Evolutionary conservation across 2,888 invertebrate species (phyloP), one percentile per base, ranked within the genome.

Genomic region (Lapara coniferarum): DNA sequence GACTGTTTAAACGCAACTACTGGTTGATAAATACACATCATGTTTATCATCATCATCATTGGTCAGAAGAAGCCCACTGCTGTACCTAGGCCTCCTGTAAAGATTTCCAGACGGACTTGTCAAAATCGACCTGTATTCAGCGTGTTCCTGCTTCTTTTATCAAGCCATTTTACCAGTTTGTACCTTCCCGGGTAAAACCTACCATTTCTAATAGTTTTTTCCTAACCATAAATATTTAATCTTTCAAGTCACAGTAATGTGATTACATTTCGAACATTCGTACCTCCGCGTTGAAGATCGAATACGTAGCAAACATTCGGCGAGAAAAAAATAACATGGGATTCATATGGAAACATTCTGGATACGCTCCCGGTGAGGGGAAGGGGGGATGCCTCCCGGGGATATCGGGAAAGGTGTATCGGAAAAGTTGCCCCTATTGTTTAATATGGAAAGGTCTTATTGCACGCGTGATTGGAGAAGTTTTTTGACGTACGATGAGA

Each of bases 351-450:
- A 63, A 49, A 49, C 63, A 63, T 63, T 49, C 55, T 6, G 59
- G 49, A 1, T 16, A 44, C 59, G 59, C 44, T 6, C 49, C 19
- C 46, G 16, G 30, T 13, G 13, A 1, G 57, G 57, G 57, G 37
- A 0, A 5, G 30, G 10, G 49, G 19, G 68, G 46, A 13, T 10
- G 16, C 52, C 67, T 73, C 72, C 49, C 13, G 2, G 73, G 72
- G 72, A 70, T 70, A 71, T 67, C 46, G 70, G 70, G 69, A 68
- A 37, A 63, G 68, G 70, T 71, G 70, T 71, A 70, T 71, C 66
- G 67, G 70, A 71, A 68, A 72, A 71, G 30, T 68, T 66, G 46
- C n/a, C 44, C n/a, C 30, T 30, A 57, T 68, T 56, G 49, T 56
- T 66, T 69, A 59, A 44, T 68, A 66, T 56, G 30, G 52, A 25